Evolutionary conservation across 2,888 invertebrate species (phyloP), one percentile per base, ranked within the genome.

Genomic region (Drosophila pegasa): DNA sequence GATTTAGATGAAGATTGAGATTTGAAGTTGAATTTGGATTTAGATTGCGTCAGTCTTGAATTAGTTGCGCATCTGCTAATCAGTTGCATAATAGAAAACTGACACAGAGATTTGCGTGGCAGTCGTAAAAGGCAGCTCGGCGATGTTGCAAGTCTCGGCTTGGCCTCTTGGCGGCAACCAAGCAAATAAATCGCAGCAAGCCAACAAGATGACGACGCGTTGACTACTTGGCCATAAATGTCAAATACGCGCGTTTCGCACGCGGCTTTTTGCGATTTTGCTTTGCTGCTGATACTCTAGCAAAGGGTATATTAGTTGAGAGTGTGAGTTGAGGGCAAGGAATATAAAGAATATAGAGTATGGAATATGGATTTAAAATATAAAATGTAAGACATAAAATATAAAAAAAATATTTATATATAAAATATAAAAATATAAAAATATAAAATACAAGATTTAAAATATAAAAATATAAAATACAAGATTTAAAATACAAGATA

Each of bases 181-280:
- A 27, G 41, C 55, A 50, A 55, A 75, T 52, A 47, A 62, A 69
- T 69, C 35, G 51, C 52, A 75, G 61, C 54, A 55, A 22, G 51
- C 48, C 38, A 37, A 45, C 40, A 31, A 56, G 31, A 20, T 56
- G 70, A 59, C 72, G 62, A 61, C 74, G 66, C 66, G 56, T 61
- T 33, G 78, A 37, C 54, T 64, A 29, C 45, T 61, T 78, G 78
- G 64, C 75, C 75, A 75, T 68, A 75, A 75, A 75, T 78, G 73
- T 56, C 63, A 75, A 63, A 77, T 54, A 64, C 63, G 61, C 61
- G 52, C 71, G 69, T 60, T 69, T 61, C 41, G 29, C 65, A 71
- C 58, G 79, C 68, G 65, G 22, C 33, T 31, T 33, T 33, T 33
- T 50, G 9, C 7, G 8, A n/a, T 10, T 71, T 72, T 72, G 60